Percentiles rank a stretch among this genome's conserved stretches.
Conservation (phyloP, 2,888 invertebrate genomes). For the Ormyrus thymus region DNA sequence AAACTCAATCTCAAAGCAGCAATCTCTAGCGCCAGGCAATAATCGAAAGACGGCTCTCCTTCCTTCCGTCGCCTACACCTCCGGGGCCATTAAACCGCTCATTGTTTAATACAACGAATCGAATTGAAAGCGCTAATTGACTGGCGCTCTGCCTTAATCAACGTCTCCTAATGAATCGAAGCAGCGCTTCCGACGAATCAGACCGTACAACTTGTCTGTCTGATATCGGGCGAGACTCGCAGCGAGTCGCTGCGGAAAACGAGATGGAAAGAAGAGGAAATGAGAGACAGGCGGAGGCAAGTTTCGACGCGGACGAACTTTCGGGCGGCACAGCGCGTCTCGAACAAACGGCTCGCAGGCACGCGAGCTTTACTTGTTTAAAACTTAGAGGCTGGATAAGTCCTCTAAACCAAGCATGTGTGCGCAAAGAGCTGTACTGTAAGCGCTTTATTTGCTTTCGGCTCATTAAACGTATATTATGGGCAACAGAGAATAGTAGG, state of each 20-base stretch:
- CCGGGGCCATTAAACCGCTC: conserved; percentile 15
- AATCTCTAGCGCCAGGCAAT: not conserved
- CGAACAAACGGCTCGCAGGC: not conserved
- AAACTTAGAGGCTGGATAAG: not conserved
- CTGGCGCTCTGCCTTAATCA: conserved; percentile 32
- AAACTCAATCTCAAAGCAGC: too few species aligned
- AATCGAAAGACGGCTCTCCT: not conserved
- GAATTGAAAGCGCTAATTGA: conserved; percentile 36
- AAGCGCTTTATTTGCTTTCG: too few species aligned
- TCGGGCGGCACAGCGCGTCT: not conserved
- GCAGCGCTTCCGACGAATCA: not conserved
- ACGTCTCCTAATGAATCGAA: conserved; percentile 29
- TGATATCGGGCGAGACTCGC: conserved; percentile 5
- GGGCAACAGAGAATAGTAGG: too few species aligned
- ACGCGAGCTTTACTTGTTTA: conserved; percentile 9
- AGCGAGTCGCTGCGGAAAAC: not conserved
- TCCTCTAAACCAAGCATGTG: too few species aligned
- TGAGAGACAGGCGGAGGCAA: not conserved
- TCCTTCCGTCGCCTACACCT: too few species aligned
- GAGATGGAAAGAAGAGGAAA: not conserved
- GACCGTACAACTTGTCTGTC: not conserved
- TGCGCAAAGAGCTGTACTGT: too few species aligned
- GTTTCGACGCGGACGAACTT: not conserved
- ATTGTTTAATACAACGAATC: conserved; percentile 48
- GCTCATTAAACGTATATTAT: too few species aligned